Percentiles rank a stretch among this genome's conserved stretches.
Conservation (phyloP, 2,888 invertebrate species). For the Stomorhina lunata region DNA sequence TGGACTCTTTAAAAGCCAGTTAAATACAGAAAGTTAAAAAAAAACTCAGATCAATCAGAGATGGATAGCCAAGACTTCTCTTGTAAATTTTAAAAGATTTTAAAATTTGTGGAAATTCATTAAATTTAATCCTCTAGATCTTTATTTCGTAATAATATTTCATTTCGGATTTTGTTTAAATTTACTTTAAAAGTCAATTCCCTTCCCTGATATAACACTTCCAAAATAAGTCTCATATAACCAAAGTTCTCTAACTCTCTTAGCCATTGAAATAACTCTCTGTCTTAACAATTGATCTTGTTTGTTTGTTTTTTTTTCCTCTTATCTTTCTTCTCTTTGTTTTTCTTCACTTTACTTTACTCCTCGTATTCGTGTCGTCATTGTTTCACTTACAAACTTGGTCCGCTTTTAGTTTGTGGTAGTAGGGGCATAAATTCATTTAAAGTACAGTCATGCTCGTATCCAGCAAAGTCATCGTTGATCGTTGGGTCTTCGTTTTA, state of each 20-base stretch:
- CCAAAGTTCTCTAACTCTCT: neutral
- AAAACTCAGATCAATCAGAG: neutral
- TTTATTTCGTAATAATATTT: no score
- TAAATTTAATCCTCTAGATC: no score
- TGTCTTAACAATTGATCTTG: neutral
- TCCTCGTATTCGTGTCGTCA: constrained; percentile 68
- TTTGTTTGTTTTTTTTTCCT: constrained; percentile 7
- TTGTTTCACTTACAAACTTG: constrained; percentile 68
- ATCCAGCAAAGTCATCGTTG: constrained; percentile 28
- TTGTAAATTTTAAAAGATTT: neutral
- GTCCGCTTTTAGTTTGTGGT: constrained; percentile 62
- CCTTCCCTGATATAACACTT: neutral
- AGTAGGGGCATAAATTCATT: neutral
- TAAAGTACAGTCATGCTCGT: constrained; percentile 63
- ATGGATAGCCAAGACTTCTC: neutral
- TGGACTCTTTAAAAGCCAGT: neutral
- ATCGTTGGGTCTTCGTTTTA: neutral
- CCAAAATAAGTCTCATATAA: neutral
- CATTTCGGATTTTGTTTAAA: no score
- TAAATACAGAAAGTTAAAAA: neutral
- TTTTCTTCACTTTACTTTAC: constrained; percentile 23
- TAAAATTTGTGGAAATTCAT: no score
- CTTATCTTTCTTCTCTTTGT: neutral
- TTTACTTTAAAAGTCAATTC: neutral
- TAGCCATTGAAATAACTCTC: neutral